These are phyloP conservation scores for Hestina assimilis DNA, from an alignment of 1,140 invertebrate species.

Conservation along the genomic window DNA sequence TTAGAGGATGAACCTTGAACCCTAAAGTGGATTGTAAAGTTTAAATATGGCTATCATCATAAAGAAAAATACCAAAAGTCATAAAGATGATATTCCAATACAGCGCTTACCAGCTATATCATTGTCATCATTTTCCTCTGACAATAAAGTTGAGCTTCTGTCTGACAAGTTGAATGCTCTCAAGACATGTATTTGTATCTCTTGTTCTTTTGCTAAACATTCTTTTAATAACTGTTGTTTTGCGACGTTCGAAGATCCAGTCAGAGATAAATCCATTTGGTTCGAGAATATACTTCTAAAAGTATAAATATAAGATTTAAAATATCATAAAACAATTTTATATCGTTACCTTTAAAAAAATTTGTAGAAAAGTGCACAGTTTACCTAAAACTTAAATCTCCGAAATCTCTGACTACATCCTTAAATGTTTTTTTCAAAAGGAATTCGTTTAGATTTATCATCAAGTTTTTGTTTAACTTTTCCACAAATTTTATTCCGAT, in stretches of 20 bases:
- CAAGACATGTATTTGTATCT: constrained; percentile 49
- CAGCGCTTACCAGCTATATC: constrained; percentile 61
- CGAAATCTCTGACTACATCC: constrained; percentile 60
- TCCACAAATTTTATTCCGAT: constrained; percentile 59
- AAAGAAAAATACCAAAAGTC: not conserved
- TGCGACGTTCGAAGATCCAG: constrained; percentile 28
- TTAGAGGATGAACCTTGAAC: constrained; percentile 50
- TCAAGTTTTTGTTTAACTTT: constrained; percentile 57
- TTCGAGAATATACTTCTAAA: constrained; percentile 43
- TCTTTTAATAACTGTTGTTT: constrained; percentile 45
- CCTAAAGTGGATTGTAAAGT: constrained; percentile 46
- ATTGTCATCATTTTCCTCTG: constrained; percentile 39
- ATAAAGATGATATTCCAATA: too few species aligned
- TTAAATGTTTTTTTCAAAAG: constrained; percentile 58
- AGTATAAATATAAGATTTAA: not conserved
- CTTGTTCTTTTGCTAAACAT: constrained; percentile 47
- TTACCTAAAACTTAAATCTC: constrained; percentile 51
- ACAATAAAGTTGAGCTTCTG: constrained; percentile 29
- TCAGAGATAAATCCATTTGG: constrained; percentile 35
- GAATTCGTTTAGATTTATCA: constrained; percentile 45
- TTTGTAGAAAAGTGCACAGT: not conserved
- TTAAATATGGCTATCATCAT: not conserved
- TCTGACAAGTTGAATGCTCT: constrained; percentile 60
- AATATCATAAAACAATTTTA: not conserved
- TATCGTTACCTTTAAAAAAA: not conserved